A percentile compares a stretch with the other conserved stretches of the same genome.
Evolutionary conservation across 2,888 invertebrate genomes (phyloP).

Genomic region (Girardia tigrina): DNA sequence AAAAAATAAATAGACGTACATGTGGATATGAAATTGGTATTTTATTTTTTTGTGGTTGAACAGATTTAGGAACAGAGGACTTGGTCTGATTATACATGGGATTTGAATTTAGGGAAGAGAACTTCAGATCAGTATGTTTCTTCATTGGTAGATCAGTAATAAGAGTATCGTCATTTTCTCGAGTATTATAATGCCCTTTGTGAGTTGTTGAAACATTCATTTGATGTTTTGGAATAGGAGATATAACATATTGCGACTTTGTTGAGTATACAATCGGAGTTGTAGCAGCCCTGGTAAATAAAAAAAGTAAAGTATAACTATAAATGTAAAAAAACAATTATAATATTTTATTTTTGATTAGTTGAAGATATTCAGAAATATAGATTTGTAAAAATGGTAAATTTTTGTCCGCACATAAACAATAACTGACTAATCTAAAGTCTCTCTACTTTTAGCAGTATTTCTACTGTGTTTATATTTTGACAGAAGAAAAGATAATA

Average conservation of each 20-base stretch:
- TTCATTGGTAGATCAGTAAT: background rate
- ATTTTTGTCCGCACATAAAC: too few relatives aligned
- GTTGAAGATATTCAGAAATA: too few relatives aligned
- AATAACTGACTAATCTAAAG: too few relatives aligned
- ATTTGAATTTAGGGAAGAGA: background rate
- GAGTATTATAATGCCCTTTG: conserved; percentile 19
- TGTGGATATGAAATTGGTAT: background rate
- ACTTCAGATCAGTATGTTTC: background rate
- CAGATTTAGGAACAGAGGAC: background rate
- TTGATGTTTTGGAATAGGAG: background rate
- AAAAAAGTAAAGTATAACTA: too few relatives aligned
- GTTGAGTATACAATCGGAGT: conserved; percentile 1
- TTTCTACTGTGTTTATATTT: too few relatives aligned
- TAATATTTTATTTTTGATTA: too few relatives aligned
- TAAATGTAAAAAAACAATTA: too few relatives aligned
- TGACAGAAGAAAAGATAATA: too few relatives aligned
- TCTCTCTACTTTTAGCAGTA: too few relatives aligned
- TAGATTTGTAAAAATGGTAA: too few relatives aligned
- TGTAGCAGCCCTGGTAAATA: too few relatives aligned
- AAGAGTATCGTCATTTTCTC: background rate
- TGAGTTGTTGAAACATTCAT: background rate
- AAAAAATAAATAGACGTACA: too few relatives aligned
- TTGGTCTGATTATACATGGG: background rate
- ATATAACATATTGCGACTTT: background rate
- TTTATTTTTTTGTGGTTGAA: conserved; percentile 4